Evolutionary conservation across 1,140 invertebrate genomes (phyloP), one percentile per base, ranked within the genome.

Genomic region (Camponotus vicinus): DNA sequence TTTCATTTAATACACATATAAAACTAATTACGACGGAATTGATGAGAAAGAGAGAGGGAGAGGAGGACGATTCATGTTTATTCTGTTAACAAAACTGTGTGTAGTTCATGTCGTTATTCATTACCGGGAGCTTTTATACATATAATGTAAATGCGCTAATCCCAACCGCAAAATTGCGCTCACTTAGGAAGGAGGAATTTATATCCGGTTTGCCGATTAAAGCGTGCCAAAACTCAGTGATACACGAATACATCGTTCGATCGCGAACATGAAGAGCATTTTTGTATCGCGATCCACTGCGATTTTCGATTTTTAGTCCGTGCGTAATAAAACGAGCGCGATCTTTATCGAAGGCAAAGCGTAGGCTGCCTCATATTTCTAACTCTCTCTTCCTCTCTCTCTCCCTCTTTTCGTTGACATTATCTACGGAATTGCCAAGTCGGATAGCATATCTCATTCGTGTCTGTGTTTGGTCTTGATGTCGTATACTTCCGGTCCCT

Each of bases 361-460:
- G 76, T 88, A 70, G 75, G 67, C 18, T 11, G 82, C 3, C 34
- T 45, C 57, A 15, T 76, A 37, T 45, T 18, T 11, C 8, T 11
- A 11, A 45, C 42, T 45, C 0, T 45, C 40, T 42, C 8, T 42
- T 8, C 8, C 42, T 42, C 7, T 42, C 40, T 42, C 6, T 7
- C 67, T 80, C 67, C 59, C 42, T 34, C 5, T 4, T 2, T 21
- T 32, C 21, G 67, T n/a, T 89, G 18, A 15, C n/a, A 27, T 27
- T 86, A 89, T 83, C 71, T 32, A 63, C 9, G 21, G 13, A 6
- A 77, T 40, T 40, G 34, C 57, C 45, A 42, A 59, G n/a, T 52
- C 34, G 34, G 71, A 89, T 85, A 89, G 83, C 42, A n/a, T 89
- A 89, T 89, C 88, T 73, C 32, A 57, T 61, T 57, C 40, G 67